phyloP scores from a whole-genome alignment of 2,113 vertebrate genomes.

The Lepus americanus region DNA sequence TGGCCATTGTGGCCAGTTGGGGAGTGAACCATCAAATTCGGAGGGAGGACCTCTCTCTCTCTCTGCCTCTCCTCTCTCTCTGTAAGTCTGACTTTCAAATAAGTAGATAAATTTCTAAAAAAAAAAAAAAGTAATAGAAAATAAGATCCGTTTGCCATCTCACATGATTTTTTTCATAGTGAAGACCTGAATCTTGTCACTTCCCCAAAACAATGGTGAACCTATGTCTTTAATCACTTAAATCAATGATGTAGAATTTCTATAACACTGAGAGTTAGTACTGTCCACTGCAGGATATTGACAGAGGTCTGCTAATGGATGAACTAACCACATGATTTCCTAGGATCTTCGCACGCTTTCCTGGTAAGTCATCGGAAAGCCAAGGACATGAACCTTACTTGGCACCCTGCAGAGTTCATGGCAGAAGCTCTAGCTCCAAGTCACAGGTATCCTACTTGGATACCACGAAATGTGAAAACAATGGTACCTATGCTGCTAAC shows the following conservation, averaged over 20 bases:
- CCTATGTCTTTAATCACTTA: neutral
- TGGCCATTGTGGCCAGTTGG: too few species aligned
- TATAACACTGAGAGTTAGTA: neutral
- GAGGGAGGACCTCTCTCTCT: too few species aligned
- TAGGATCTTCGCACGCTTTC: neutral
- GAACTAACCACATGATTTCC: neutral
- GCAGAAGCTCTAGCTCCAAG: neutral
- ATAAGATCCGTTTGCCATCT: neutral
- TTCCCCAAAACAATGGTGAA: neutral
- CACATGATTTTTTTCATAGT: neutral
- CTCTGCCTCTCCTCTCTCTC: too few species aligned
- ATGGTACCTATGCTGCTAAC: neutral
- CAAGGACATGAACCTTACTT: neutral
- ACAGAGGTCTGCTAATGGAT: neutral
- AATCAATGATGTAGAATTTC: slow-evolving; percentile 24
- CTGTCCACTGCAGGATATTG: neutral
- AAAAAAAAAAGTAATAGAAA: neutral
- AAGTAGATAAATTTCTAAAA: too few species aligned
- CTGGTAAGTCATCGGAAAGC: neutral
- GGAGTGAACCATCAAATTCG: too few species aligned
- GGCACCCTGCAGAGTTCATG: neutral
- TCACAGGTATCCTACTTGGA: neutral
- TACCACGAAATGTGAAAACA: neutral
- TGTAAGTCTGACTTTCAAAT: too few species aligned
- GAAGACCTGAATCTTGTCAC: neutral